phyloP scores from a whole-genome alignment of 2,797 vertebrate genomes.

The Poeciliopsis infans region DNA sequence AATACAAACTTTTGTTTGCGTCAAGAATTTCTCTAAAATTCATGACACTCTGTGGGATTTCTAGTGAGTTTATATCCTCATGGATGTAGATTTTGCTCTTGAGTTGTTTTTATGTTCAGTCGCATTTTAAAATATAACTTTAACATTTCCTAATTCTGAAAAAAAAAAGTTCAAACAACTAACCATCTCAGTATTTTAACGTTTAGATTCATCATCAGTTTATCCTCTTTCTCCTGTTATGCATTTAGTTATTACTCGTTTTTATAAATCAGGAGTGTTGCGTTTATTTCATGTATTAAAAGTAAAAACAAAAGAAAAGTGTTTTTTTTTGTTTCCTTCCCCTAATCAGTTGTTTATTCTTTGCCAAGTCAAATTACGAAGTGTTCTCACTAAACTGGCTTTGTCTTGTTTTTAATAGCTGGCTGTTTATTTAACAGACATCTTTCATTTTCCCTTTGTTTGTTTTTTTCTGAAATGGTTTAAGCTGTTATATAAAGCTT shows the following conservation, averaged over 20 bases:
- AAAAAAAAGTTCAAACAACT: neutral
- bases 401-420: slow-evolving; percentile 24
- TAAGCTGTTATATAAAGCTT: slow-evolving; percentile 45
- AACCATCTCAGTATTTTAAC: neutral
- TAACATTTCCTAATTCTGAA: neutral
- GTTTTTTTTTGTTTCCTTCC: rapidly evolving
- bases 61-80: neutral
- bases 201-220: neutral
- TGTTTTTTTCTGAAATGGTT: slow-evolving; percentile 52
- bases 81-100: neutral
- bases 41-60: neutral
- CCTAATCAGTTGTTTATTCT: neutral
- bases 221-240: neutral
- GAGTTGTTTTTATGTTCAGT: neutral
- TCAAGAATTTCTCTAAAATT: neutral
- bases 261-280: neutral
- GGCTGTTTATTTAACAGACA: slow-evolving; percentile 33
- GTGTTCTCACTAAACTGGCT: neutral
- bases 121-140: neutral
- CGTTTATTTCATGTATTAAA: neutral
- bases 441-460: slow-evolving; percentile 51
- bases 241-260: neutral
- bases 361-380: neutral
- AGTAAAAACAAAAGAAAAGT: neutral
- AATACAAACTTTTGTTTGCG: neutral